phyloP scores from a whole-genome alignment of 1,140 invertebrate genomes.

The Apis mellifera region Amel_HAv3.1 CM009931.2:9661501-9662000 shows the following conservation, averaged over 20 bases:
- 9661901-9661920: conserved; percentile 61
- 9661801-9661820: conserved; percentile 37
- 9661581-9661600: too few relatives aligned
- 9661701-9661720: too few relatives aligned
- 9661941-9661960: conserved; percentile 28
- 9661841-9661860: conserved; percentile 72
- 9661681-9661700: too few relatives aligned
- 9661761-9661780: conserved; percentile 35
- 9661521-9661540: too few relatives aligned
- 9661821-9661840: conserved; percentile 35
- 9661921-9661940: conserved; percentile 31
- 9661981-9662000: conserved; percentile 26
- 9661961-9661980: conserved; percentile 1
- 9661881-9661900: conserved; percentile 42
- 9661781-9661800: background rate
- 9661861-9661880: conserved; percentile 56
- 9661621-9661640: too few relatives aligned
- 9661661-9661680: too few relatives aligned
- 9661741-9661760: background rate
- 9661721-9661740: too few relatives aligned
- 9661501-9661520: too few relatives aligned
- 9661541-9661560: too few relatives aligned
- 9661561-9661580: too few relatives aligned
- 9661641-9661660: too few relatives aligned
- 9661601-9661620: too few relatives aligned